Conservation (phyloP, 2,113 vertebrate genomes). For the Grus americana region DNA sequence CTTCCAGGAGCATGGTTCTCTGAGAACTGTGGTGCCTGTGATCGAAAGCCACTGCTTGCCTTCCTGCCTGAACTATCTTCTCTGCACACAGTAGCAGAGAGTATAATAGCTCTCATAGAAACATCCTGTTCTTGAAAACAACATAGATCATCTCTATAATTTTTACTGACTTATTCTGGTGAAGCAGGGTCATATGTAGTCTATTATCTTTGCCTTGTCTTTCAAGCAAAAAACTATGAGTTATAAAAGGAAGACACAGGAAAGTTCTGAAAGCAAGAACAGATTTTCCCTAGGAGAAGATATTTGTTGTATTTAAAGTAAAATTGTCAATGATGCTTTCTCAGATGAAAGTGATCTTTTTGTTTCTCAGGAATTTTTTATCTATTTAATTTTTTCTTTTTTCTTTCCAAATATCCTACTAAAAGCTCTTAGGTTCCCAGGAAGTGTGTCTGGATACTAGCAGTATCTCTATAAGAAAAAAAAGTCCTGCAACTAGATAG, state of each 20-base stretch:
- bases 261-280: background rate
- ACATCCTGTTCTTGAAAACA: background rate
- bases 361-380: background rate
- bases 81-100: background rate
- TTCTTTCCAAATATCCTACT: background rate
- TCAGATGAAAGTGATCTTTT: background rate
- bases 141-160: background rate
- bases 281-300: background rate
- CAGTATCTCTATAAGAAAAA: background rate
- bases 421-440: background rate
- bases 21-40: background rate
- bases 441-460: background rate
- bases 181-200: background rate
- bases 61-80: background rate
- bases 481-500: background rate
- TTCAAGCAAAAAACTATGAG: background rate
- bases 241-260: background rate
- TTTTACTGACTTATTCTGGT: background rate
- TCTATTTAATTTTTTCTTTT: background rate
- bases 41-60: background rate
- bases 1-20: background rate
- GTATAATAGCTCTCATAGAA: background rate
- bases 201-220: background rate
- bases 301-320: background rate
- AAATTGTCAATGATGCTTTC: background rate